These are phyloP conservation scores for Zootermopsis nevadensis DNA, from an alignment of 2,888 invertebrate species.

Conservation along the genomic window DNA sequence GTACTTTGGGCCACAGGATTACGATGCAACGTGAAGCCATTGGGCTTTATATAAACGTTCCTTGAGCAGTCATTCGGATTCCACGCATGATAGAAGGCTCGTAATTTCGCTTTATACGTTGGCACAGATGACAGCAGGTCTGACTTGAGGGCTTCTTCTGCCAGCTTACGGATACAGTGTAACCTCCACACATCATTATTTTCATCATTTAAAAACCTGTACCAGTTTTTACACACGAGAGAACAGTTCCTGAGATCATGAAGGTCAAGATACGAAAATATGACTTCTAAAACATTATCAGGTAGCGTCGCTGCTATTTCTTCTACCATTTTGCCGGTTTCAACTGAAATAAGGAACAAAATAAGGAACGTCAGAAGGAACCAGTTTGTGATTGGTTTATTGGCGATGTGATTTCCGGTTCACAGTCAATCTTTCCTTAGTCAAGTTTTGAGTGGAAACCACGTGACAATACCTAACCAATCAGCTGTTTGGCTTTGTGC, in stretches of 20 bases:
- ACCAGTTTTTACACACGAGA: constrained; percentile 94
- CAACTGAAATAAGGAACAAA: constrained; percentile 49
- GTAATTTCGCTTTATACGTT: constrained; percentile 92
- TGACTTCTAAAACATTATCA: constrained; percentile 86
- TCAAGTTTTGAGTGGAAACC: constrained; percentile 45
- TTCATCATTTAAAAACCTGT: constrained; percentile 88
- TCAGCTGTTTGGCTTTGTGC: constrained; percentile 56
- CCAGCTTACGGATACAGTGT: constrained; percentile 87
- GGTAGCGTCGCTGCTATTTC: constrained; percentile 75
- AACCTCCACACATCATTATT: constrained; percentile 96
- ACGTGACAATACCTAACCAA: constrained; percentile 54
- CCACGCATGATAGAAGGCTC: constrained; percentile 96
- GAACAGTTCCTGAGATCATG: constrained; percentile 90
- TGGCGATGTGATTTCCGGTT: constrained; percentile 49
- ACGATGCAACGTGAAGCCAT: constrained; percentile 97
- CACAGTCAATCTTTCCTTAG: constrained; percentile 45
- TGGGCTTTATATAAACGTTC: constrained; percentile 96
- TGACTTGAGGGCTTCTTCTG: constrained; percentile 89
- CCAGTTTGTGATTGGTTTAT: constrained; percentile 41
- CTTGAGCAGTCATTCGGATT: constrained; percentile 97
- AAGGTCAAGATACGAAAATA: constrained; percentile 91
- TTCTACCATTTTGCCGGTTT: constrained; percentile 68
- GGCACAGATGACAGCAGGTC: constrained; percentile 89
- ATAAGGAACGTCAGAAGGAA: constrained; percentile 46
- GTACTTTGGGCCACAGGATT: constrained; percentile 99